phyloP scores from a whole-genome alignment of 2,797 vertebrate species.

The Graptemys geographica region DNA sequence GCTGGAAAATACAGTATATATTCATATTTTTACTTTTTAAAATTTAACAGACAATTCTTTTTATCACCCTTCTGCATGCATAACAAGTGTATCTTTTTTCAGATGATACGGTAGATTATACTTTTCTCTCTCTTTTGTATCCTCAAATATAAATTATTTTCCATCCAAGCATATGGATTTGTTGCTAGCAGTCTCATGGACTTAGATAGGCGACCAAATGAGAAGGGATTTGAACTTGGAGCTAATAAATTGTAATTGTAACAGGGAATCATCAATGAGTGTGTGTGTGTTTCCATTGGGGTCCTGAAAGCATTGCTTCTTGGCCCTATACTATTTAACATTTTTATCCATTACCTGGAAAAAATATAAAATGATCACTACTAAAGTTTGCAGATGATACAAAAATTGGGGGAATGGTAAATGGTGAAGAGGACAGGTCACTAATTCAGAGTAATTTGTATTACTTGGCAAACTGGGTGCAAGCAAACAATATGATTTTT shows the following conservation, averaged over 20 bases:
- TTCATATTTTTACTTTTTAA: background rate
- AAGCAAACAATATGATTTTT: background rate
- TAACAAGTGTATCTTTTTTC: slow-evolving; percentile 5
- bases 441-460: background rate
- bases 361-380: background rate
- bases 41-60: slow-evolving; percentile 18
- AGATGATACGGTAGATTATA: background rate
- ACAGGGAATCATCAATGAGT: background rate
- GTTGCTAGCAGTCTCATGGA: background rate
- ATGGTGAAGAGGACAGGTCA: background rate
- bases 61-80: slow-evolving; percentile 18
- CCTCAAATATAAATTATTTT: background rate
- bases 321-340: background rate
- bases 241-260: background rate
- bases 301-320: background rate
- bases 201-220: background rate
- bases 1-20: background rate
- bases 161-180: background rate
- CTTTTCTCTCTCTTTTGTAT: accelerated
- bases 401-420: background rate
- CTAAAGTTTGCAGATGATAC: background rate
- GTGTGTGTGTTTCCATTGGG: background rate
- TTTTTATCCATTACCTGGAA: background rate
- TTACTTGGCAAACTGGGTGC: background rate
- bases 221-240: background rate